Evolutionary conservation across 30 jellyfish, hydroid and myxozoan species (phyloP).

Genomic region (Catostylus mosaicus): DNA sequence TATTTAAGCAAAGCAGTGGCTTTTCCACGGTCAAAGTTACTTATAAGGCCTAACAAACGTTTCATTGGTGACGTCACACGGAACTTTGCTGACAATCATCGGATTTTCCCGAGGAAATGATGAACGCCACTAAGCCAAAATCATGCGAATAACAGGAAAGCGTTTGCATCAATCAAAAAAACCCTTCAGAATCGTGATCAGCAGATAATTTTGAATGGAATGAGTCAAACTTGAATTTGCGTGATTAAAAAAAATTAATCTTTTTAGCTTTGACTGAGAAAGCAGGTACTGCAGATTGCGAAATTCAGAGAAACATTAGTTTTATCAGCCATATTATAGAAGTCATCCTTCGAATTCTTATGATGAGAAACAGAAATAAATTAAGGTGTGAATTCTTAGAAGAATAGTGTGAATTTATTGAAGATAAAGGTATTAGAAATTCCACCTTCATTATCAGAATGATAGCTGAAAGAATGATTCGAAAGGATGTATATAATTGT

Average conservation of each 20-base stretch:
- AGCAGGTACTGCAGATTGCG: slow-evolving; percentile 12
- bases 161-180: no score
- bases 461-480: not conserved
- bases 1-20: no score
- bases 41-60: no score
- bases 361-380: not conserved
- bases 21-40: no score
- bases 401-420: not conserved
- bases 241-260: not conserved
- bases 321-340: not conserved
- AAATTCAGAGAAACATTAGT: slow-evolving; percentile 14
- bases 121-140: no score
- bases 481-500: not conserved
- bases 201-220: no score
- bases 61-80: no score
- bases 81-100: no score
- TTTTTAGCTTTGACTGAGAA: not conserved
- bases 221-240: no score
- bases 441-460: not conserved
- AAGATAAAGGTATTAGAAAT: slow-evolving; percentile 11
- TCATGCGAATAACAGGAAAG: no score
- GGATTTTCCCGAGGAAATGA: no score
- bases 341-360: not conserved
- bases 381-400: not conserved
- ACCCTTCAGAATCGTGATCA: no score